Conservation (phyloP, 2,888 invertebrate genomes). For the Atrina japonica region DNA sequence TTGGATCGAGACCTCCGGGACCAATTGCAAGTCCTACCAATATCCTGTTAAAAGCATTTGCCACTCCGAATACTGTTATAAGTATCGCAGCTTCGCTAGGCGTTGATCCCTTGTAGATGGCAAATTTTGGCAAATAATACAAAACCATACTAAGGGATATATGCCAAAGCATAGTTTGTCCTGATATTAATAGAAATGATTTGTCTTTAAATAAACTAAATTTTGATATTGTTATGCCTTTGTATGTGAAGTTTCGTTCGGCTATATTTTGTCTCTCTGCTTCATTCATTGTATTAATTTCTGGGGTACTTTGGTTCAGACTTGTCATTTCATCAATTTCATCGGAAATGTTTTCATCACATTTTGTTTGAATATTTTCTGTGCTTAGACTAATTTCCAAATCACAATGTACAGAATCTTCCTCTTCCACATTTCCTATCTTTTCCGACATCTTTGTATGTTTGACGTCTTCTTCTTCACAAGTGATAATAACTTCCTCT, state of each 20-base stretch:
- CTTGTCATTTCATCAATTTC: too few relatives aligned
- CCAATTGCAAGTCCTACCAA: conserved; percentile 42
- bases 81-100: conserved; percentile 36
- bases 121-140: conserved; percentile 44
- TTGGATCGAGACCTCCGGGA: conserved; percentile 37
- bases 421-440: too few relatives aligned
- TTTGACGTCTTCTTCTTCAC: too few relatives aligned
- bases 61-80: conserved; percentile 42
- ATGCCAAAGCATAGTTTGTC: conserved; percentile 36
- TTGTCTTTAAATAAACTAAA: conserved; percentile 21
- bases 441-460: too few relatives aligned
- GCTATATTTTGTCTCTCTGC: too few relatives aligned
- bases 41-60: conserved; percentile 38
- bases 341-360: too few relatives aligned
- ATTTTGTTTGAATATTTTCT: too few relatives aligned
- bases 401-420: too few relatives aligned
- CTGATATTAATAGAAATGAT: conserved; percentile 32
- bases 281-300: too few relatives aligned
- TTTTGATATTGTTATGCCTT: neutral
- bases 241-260: too few relatives aligned
- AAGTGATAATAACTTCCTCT: neutral
- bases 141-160: conserved; percentile 39
- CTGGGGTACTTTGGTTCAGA: too few relatives aligned
- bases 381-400: too few relatives aligned
- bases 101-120: conserved; percentile 34